A percentile compares a stretch with the other conserved stretches of the same genome.
phyloP scores from a whole-genome alignment of 1,140 invertebrate genomes.

The Temnothorax curvispinosus region DNA sequence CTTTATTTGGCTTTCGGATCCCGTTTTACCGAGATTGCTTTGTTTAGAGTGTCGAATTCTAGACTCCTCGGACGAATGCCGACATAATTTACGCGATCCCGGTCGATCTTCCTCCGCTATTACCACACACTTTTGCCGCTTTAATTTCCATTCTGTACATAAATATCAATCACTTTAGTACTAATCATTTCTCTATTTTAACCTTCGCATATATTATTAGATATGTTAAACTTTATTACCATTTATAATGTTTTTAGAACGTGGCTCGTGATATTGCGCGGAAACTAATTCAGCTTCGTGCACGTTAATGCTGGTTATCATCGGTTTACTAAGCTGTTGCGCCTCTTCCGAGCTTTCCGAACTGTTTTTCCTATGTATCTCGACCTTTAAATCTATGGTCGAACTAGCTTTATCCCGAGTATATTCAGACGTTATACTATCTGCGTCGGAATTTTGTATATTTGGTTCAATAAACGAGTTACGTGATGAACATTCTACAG shows the following conservation, averaged over 20 bases:
- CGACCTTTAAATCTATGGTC: constrained; percentile 93
- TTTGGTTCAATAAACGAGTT: constrained; percentile 87
- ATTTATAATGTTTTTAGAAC: constrained; percentile 75
- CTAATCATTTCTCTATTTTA: not conserved
- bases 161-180: not conserved
- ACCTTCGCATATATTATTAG: not conserved
- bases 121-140: constrained; percentile 76
- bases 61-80: constrained; percentile 82
- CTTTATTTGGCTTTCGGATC: constrained; percentile 84
- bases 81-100: constrained; percentile 76
- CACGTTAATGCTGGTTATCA: constrained; percentile 78
- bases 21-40: constrained; percentile 82
- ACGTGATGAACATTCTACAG: constrained; percentile 87
- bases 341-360: constrained; percentile 92
- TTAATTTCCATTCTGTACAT: constrained; percentile 74
- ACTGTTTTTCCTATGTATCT: constrained; percentile 96
- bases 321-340: constrained; percentile 80
- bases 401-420: constrained; percentile 84
- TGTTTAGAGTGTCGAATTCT: constrained; percentile 81
- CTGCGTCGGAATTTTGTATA: constrained; percentile 82
- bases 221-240: constrained; percentile 69
- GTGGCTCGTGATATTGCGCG: constrained; percentile 76
- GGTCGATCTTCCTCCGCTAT: constrained; percentile 79
- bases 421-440: constrained; percentile 85
- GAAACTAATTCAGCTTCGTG: constrained; percentile 79